Conservation (phyloP, 2,888 invertebrate genomes). For the Megamerina dolium region DNA sequence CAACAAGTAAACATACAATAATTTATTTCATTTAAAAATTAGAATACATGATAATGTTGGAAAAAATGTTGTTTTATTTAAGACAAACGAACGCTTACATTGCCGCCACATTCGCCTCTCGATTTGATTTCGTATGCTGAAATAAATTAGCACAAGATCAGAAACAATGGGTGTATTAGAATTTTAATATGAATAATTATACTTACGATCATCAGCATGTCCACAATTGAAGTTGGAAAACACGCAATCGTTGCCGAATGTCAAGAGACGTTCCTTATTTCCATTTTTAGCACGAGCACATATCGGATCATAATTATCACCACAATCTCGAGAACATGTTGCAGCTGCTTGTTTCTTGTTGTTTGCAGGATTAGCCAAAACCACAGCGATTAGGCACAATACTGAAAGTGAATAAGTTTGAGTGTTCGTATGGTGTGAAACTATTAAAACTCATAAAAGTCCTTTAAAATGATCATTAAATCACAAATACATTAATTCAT, state of each 20-base stretch:
- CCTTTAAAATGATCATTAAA: background rate
- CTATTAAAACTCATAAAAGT: background rate
- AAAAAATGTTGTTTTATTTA: too few species aligned
- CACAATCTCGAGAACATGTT: slow-evolving; percentile 32
- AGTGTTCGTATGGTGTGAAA: too few species aligned
- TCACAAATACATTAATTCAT: background rate
- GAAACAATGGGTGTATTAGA: background rate
- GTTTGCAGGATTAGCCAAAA: slow-evolving; percentile 36
- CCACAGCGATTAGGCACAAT: slow-evolving; percentile 30
- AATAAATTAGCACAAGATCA: slow-evolving; percentile 3
- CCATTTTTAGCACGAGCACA: slow-evolving; percentile 39
- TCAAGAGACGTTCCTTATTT: slow-evolving; percentile 40
- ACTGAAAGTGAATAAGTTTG: too few species aligned
- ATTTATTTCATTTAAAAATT: too few species aligned
- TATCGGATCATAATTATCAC: slow-evolving; percentile 35
- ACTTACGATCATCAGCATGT: slow-evolving; percentile 42
- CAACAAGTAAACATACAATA: too few species aligned
- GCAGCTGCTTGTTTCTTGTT: slow-evolving; percentile 29
- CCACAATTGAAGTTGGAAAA: slow-evolving; percentile 46
- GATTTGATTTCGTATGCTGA: slow-evolving; percentile 38
- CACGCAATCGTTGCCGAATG: slow-evolving; percentile 44
- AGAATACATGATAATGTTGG: too few species aligned
- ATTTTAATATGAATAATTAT: background rate
- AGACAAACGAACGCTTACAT: slow-evolving; percentile 44
- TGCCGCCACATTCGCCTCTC: slow-evolving; percentile 43